Conservation (phyloP, 2,113 vertebrate species). For the Perca schrenkii region DNA sequence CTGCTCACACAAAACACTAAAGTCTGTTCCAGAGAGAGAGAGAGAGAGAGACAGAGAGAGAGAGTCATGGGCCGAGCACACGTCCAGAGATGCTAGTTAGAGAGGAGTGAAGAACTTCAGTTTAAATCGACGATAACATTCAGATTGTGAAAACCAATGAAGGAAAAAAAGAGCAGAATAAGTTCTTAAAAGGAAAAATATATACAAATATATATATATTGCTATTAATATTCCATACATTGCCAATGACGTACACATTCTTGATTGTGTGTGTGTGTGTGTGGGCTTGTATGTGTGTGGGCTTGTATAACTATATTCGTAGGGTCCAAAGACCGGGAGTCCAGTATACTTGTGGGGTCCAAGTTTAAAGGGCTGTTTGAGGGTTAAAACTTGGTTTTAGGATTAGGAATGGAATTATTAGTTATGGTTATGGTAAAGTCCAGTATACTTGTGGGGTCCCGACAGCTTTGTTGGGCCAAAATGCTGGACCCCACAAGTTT, state of each 20-base stretch:
- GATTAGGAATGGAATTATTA: too few species aligned
- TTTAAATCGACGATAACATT: constrained; percentile 26
- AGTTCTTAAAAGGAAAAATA: background rate
- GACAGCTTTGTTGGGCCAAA: too few species aligned
- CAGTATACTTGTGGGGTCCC: too few species aligned
- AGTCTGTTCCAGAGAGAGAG: background rate
- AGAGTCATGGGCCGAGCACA: background rate
- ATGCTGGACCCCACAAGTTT: too few species aligned
- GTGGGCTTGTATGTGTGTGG: constrained; percentile 5
- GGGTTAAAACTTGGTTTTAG: too few species aligned
- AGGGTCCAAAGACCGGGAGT: too few species aligned
- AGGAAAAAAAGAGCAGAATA: constrained; percentile 34
- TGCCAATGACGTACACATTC: constrained; percentile 62
- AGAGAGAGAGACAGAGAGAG: background rate
- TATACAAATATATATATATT: background rate
- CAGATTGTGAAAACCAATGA: constrained; percentile 51
- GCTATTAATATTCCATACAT: constrained; percentile 30
- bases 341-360: too few species aligned
- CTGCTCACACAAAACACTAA: constrained; percentile 33
- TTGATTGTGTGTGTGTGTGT: constrained; percentile 47
- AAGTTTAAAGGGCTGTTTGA: too few species aligned
- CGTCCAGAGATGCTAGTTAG: background rate
- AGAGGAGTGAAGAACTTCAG: background rate
- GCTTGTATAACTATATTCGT: background rate
- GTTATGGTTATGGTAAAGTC: too few species aligned